Evolutionary conservation across 2,113 vertebrate species (phyloP), one percentile per base, ranked within the genome.

Genomic region (Pangasianodon gigas): DNA sequence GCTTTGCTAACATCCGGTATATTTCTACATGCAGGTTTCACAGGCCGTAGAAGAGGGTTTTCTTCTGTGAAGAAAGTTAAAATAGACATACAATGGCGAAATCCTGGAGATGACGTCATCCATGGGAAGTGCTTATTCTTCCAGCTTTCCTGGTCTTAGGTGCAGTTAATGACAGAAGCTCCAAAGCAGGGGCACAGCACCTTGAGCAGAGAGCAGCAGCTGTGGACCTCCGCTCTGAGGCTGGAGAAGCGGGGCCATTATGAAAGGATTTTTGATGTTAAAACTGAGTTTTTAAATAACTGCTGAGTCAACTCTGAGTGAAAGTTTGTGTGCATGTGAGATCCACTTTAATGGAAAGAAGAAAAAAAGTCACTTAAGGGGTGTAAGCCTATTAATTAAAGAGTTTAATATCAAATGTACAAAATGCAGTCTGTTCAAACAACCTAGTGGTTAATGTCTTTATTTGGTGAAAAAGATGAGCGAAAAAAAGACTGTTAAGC

Each of bases 51-150:
- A 74, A 87, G 71, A 52, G 52, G 91, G 93, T 95, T 98, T 98
- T 98, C 98, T 98, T 98, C 97, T 97, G 97, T 98, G 98, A 99
- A 99, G 98, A 98, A 98, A 96, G 94, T 93, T 94, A 93, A 94
- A 91, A 87, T 88, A 37, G 62, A 44, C 77, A 46, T 86, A 54
- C 80, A 41, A 44, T 92, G 89, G 52, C 86, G 56, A 82, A 91
- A 87, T 91, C 94, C 94, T 94, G 92, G 93, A 88, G 91, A 93
- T 81, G 92, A 92, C 94, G 94, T 93, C 90, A 92, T 94, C 74
- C 84, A 92, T 92, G 89, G 94, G 77, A 90, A 67, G 90, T 94
- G 93, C 93, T 94, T 92, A 89, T 88, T 95, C 94, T 95, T 94
- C 95, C 93, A 92, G 93, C 93, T 86, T 91, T 75, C 91, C 93